A percentile compares a stretch with the other conserved stretches of the same genome.
Conservation (phyloP, 2,797 vertebrate species). For the Heterohyrax brucei region DNA sequence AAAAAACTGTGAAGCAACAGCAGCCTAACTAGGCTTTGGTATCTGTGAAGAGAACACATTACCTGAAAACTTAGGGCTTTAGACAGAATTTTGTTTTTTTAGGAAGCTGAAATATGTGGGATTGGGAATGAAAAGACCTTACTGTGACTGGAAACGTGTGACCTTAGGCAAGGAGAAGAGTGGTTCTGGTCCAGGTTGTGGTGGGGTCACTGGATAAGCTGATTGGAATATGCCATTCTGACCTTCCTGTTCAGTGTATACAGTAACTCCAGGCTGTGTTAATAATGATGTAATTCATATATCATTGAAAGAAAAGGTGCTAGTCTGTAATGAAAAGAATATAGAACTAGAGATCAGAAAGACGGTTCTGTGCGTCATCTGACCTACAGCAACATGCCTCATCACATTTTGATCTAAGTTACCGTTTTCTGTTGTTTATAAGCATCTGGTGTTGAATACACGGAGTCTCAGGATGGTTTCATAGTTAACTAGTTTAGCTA, state of each 20-base stretch:
- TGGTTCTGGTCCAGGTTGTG: background rate
- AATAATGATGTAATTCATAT: conserved; percentile 48
- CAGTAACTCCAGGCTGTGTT: conserved; percentile 66
- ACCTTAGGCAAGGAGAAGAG: conserved; percentile 10
- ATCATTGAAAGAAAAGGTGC: conserved; percentile 36
- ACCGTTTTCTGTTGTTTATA: conserved; percentile 51
- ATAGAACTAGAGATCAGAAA: background rate
- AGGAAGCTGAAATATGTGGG: background rate
- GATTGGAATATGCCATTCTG: conserved; percentile 32
- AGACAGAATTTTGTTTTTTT: conserved; percentile 46
- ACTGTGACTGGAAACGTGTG: background rate
- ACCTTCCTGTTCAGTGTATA: conserved; percentile 4
- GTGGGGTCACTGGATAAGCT: conserved; percentile 28
- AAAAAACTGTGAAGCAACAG: conserved; percentile 26
- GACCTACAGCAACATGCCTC: background rate
- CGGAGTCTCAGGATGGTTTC: background rate
- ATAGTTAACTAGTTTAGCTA: background rate
- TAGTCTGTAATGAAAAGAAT: conserved; percentile 55
- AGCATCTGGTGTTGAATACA: conserved; percentile 37
- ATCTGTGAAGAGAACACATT: conserved; percentile 35
- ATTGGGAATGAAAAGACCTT: conserved; percentile 12
- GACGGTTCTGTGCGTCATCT: background rate
- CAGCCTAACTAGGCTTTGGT: conserved; percentile 49
- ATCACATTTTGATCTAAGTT: conserved; percentile 20
- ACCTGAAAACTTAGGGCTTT: background rate